These are phyloP conservation scores for Aradus depressus DNA, from an alignment of 2,888 invertebrate genomes.

Conservation along the genomic window DNA sequence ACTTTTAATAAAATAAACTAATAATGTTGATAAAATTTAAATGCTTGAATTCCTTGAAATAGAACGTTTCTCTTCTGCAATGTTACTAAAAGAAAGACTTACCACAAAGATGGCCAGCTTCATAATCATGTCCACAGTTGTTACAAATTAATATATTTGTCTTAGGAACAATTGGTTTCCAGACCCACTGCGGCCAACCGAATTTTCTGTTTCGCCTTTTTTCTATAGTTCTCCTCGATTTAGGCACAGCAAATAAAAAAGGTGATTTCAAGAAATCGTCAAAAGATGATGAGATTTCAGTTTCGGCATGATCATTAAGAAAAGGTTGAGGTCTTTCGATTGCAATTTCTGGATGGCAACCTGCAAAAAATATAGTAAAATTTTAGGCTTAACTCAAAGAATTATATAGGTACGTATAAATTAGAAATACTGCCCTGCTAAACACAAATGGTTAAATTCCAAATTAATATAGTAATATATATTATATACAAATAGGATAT, in stretches of 20 bases:
- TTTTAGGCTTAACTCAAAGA: no score
- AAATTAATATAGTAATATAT: no score
- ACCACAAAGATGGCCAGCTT: slow-evolving; percentile 72
- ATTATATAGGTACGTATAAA: no score
- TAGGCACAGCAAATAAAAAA: slow-evolving; percentile 70
- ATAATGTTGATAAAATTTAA: not conserved
- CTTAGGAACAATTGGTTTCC: slow-evolving; percentile 61
- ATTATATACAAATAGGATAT: no score
- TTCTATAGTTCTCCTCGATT: slow-evolving; percentile 63
- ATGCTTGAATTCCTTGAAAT: not conserved
- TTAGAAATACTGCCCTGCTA: no score
- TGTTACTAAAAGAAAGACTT: slow-evolving; percentile 36
- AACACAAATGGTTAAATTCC: no score
- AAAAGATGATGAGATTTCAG: no score
- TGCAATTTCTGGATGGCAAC: not conserved
- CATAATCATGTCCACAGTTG: slow-evolving; percentile 74
- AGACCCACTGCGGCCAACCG: slow-evolving; percentile 52
- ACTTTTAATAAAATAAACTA: no score
- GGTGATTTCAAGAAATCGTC: slow-evolving; percentile 33
- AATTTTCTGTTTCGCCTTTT: slow-evolving; percentile 59
- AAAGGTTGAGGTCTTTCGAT: not conserved
- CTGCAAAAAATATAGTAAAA: not conserved
- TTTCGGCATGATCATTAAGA: no score
- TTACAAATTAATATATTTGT: slow-evolving; percentile 62
- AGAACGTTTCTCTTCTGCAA: not conserved